A percentile compares a stretch with the other conserved stretches of the same genome.
These are phyloP conservation scores for Cataglyphis albicans DNA, from an alignment of 2,888 invertebrate genomes.

Conservation along the genomic window DNA sequence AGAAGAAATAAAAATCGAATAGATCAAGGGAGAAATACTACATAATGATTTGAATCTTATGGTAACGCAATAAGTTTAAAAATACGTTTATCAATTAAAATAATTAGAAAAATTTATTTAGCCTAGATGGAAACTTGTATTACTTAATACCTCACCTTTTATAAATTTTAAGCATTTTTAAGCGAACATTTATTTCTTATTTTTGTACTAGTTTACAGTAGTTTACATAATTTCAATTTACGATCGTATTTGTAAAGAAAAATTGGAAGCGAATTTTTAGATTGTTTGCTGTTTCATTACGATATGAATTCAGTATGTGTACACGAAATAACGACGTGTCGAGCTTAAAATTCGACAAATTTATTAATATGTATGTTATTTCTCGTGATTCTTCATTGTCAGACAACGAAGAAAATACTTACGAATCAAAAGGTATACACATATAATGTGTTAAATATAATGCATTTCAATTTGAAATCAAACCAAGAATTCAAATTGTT, in stretches of 20 bases:
- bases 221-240: not conserved
- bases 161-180: not conserved
- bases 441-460: not conserved
- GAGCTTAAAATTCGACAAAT: not conserved
- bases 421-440: not conserved
- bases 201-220: not conserved
- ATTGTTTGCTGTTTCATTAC: not conserved
- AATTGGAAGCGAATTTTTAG: not conserved
- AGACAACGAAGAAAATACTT: not conserved
- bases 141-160: not conserved
- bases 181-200: not conserved
- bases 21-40: not conserved
- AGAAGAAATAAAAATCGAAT: not conserved
- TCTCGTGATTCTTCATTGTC: not conserved
- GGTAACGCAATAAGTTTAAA: not conserved
- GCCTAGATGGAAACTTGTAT: not conserved
- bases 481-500: not conserved
- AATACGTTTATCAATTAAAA: not conserved
- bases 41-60: not conserved
- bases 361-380: not conserved
- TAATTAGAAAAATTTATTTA: not conserved
- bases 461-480: not conserved
- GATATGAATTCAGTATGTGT: not conserved
- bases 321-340: not conserved
- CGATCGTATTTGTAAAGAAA: not conserved